phyloP scores from a whole-genome alignment of 2,113 vertebrate genomes.

The Puffinus mauretanicus region DNA sequence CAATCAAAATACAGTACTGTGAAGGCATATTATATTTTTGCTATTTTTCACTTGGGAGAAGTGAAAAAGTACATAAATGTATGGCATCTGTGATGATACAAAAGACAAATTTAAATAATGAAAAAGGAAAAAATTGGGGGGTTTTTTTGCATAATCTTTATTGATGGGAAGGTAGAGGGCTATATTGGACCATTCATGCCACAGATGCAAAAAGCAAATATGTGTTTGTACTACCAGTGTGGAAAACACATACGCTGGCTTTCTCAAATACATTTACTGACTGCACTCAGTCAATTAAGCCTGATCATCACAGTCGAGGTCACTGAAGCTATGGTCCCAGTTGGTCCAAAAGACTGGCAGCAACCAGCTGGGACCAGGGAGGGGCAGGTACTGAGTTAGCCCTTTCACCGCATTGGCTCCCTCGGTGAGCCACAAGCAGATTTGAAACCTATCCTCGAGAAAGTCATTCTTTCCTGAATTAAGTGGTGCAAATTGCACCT shows the following conservation, averaged over 20 bases:
- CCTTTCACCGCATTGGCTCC: neutral
- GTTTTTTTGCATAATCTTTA: neutral
- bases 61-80: neutral
- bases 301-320: neutral
- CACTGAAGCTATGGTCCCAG: neutral
- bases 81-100: neutral
- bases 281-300: neutral
- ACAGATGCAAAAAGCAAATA: neutral
- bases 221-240: neutral
- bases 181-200: neutral
- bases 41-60: neutral
- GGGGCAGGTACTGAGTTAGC: neutral
- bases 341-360: neutral
- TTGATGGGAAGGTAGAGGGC: neutral
- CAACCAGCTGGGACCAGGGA: neutral
- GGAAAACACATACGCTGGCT: neutral
- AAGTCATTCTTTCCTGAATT: neutral
- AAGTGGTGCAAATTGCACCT: neutral
- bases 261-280: neutral
- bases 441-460: neutral
- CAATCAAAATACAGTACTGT: neutral
- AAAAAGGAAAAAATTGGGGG: neutral
- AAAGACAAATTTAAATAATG: neutral
- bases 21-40: neutral
- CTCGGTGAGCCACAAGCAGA: neutral